Evolutionary conservation across 2,113 vertebrate species (phyloP).

Genomic region (Oenanthe oenanthe): DNA sequence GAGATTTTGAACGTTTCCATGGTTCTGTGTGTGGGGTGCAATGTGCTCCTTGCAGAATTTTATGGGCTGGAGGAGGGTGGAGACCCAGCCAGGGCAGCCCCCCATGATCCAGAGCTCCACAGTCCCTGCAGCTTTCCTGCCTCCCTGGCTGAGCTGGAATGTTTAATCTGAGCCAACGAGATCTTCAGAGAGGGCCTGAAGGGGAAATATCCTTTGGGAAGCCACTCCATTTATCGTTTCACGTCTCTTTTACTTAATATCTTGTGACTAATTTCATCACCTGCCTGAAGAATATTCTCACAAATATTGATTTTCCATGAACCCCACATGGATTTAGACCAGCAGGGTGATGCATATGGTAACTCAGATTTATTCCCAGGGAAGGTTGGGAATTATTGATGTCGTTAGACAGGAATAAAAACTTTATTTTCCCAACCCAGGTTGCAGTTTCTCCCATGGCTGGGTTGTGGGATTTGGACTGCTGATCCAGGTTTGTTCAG

Average conservation of each 20-base stretch:
- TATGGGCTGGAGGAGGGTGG: neutral
- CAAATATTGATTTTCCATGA: neutral
- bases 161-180: neutral
- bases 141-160: neutral
- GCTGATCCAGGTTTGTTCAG: neutral
- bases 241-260: neutral
- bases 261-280: neutral
- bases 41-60: neutral
- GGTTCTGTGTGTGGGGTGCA: accelerated
- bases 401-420: neutral
- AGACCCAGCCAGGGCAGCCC: neutral
- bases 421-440: neutral
- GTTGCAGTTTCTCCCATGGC: neutral
- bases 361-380: neutral
- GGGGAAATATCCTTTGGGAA: neutral
- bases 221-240: neutral
- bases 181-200: neutral
- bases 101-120: neutral
- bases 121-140: neutral
- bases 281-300: neutral
- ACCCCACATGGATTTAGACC: neutral
- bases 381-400: neutral
- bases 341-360: neutral
- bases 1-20: neutral
- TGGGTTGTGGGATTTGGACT: neutral